Evolutionary conservation across 2,797 vertebrate genomes (phyloP), one percentile per base, ranked within the genome.

Genomic region (Discoglossus pictus): DNA sequence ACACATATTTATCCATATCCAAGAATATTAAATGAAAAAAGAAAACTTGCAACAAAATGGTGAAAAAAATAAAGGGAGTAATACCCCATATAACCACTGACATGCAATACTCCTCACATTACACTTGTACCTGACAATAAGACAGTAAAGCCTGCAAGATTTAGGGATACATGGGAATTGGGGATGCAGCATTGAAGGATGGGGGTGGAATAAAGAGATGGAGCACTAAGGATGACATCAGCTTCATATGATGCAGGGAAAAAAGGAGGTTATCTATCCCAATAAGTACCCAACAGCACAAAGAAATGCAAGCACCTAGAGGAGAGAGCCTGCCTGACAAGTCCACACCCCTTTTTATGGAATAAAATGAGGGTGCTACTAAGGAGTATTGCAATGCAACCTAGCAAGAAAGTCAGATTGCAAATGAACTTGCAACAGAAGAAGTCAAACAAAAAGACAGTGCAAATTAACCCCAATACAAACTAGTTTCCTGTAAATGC

Each of bases 261-360:
- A 46, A 46, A 21, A 31, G 27, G 27, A 4, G 4, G 8, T 31
- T 31, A 31, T 31, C 8, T 4, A 31, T 31, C 27, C 27, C 27
- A 31, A 8, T 4, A 31, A 31, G 27, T 31, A 8, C 8, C 27
- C 27, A 31, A 23, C 6, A 39, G 52, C 17, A 38, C 52, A 54
- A 38, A 36, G 18, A 13, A 38, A 20, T 13, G 24, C 7, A 55
- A 10, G 16, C 10, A 38, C 10, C 24, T 13, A 11, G 18, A 50
- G 24, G 12, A 6, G 20, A 21, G 21, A 40, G 40, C 25, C 35
- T 56, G 53, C 12, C 35, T 21, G 36, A 25, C 34, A 54, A 36
- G 34, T 54, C 25, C 52, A 54, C 53, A 56, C 53, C 53, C 53
- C 53, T 24, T 54, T 38, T 40, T 15, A 23, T 36, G n/a, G 1